phyloP scores from a whole-genome alignment of 1,140 invertebrate genomes.

The Nephila pilipes region DNA sequence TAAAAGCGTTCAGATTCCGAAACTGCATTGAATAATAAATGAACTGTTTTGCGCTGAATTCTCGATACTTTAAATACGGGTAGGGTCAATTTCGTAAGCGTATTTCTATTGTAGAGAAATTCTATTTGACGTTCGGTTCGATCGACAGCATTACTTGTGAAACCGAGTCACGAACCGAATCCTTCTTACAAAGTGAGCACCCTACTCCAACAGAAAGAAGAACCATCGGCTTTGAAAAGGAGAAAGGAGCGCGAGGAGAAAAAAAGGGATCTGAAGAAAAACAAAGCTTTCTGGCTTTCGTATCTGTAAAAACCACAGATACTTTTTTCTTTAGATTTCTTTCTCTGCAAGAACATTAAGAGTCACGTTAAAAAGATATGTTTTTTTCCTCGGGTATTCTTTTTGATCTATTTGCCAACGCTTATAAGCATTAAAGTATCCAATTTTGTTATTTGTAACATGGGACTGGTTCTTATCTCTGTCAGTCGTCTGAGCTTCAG shows the following conservation, averaged over 20 bases:
- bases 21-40: not conserved
- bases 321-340: slow-evolving; percentile 11
- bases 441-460: slow-evolving; percentile 29
- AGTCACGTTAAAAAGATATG: not conserved
- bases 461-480: not conserved
- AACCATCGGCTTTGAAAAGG: not conserved
- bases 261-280: not conserved
- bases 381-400: not conserved
- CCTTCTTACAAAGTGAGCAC: slow-evolving; percentile 17
- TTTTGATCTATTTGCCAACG: not conserved
- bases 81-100: not conserved
- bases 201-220: slow-evolving; percentile 16
- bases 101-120: not conserved
- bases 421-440: slow-evolving; percentile 28
- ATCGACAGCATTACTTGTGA: not conserved
- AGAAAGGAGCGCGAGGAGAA: not conserved
- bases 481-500: not conserved
- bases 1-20: not conserved
- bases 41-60: not conserved
- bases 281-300: slow-evolving; percentile 14
- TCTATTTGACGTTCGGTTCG: slow-evolving; percentile 19
- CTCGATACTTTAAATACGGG: not conserved
- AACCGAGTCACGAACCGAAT: slow-evolving; percentile 7
- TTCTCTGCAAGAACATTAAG: not conserved
- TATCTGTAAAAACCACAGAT: slow-evolving; percentile 42